Percentiles rank a stretch among this genome's conserved stretches.
phyloP scores from a whole-genome alignment of 2,888 invertebrate genomes.

The Polietes domitor region DNA sequence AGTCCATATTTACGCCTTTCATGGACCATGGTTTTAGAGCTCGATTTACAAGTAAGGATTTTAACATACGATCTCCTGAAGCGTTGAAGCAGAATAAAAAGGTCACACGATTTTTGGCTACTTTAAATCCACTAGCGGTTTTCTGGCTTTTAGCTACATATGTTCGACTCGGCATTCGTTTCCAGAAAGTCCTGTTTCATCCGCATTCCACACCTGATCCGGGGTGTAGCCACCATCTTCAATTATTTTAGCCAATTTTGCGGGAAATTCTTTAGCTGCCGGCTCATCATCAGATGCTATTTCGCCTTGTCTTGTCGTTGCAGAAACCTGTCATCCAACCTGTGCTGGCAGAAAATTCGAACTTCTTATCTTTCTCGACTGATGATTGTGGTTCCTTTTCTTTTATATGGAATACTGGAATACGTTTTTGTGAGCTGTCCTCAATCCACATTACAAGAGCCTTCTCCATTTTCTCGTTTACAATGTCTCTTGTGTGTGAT shows the following conservation, averaged over 20 bases:
- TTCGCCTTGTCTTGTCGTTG: not conserved
- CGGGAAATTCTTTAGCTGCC: not conserved
- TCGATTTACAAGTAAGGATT: slow-evolving; percentile 51
- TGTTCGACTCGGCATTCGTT: slow-evolving; percentile 14
- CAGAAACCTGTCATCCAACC: too few species aligned
- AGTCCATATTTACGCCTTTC: slow-evolving; percentile 16
- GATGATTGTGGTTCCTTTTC: not conserved
- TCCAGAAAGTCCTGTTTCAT: too few species aligned
- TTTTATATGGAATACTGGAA: not conserved
- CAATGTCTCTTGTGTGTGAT: too few species aligned
- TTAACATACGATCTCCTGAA: slow-evolving; percentile 4
- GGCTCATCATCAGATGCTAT: not conserved
- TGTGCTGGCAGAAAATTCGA: not conserved
- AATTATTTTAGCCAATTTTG: slow-evolving; percentile 7
- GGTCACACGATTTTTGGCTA: slow-evolving; percentile 45
- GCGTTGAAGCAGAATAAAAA: slow-evolving; percentile 16
- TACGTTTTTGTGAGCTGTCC: too few species aligned
- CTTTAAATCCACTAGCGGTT: slow-evolving; percentile 66
- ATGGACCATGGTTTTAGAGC: slow-evolving; percentile 32
- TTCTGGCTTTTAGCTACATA: not conserved
- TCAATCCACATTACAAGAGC: too few species aligned
- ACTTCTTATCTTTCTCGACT: not conserved
- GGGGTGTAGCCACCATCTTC: not conserved
- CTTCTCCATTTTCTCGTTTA: too few species aligned
- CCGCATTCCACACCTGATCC: not conserved